Evolutionary conservation across 2,113 vertebrate genomes (phyloP).

Genomic region (Neopipo cinnamomea): DNA sequence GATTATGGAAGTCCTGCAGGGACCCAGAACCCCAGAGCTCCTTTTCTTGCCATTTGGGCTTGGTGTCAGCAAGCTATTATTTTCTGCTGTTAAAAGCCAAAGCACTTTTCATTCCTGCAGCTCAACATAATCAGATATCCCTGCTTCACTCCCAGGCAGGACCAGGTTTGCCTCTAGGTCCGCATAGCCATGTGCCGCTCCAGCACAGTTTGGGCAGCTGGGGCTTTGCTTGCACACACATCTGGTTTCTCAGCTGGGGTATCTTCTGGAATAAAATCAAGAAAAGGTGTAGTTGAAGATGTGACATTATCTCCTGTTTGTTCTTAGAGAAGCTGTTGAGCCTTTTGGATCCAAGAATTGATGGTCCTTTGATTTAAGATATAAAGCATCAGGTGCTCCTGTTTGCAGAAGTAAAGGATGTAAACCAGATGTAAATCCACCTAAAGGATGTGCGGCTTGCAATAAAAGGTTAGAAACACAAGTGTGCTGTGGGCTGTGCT

Average conservation of each 20-base stretch:
- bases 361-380: neutral
- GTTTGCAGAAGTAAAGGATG: neutral
- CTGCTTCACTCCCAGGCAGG: neutral
- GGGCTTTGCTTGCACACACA: rapidly evolving
- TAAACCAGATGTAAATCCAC: neutral
- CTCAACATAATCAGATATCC: neutral
- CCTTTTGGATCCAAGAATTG: neutral
- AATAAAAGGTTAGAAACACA: neutral
- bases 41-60: neutral
- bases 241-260: neutral
- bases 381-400: neutral
- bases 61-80: neutral
- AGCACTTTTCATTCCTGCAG: neutral
- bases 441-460: neutral
- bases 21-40: neutral
- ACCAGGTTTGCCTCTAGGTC: neutral
- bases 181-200: neutral
- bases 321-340: neutral
- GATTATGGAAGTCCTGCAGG: neutral
- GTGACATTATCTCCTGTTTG: neutral
- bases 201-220: neutral
- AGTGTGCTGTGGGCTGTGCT: neutral
- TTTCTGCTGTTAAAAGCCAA: neutral
- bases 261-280: neutral
- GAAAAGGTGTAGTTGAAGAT: neutral